Conservation (phyloP, 2,888 invertebrate species). For the Hydraecia micacea region DNA sequence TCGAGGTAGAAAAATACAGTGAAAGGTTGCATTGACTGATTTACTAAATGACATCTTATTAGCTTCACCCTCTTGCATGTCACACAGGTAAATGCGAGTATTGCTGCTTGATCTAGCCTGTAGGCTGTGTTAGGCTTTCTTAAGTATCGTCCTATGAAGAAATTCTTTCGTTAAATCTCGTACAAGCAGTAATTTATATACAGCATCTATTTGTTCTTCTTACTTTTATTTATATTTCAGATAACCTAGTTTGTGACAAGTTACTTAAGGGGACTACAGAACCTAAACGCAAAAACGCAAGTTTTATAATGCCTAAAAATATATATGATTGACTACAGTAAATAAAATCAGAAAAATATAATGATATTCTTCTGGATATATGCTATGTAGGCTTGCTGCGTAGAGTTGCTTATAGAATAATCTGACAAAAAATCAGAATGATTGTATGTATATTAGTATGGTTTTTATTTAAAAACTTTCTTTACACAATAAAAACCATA, state of each 20-base stretch:
- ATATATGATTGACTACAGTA: no score
- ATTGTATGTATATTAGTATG: no score
- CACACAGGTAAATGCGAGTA: not conserved
- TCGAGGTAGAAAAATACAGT: no score
- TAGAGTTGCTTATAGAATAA: no score
- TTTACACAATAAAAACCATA: no score
- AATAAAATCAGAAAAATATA: no score
- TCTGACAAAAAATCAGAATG: no score
- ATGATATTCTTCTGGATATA: no score
- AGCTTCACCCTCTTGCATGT: not conserved
- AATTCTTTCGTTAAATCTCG: not conserved
- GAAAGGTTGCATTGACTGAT: not conserved
- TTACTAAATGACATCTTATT: not conserved
- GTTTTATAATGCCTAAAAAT: no score
- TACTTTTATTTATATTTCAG: not conserved
- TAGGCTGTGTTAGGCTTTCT: not conserved
- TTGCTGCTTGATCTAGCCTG: not conserved
- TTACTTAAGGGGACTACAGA: not conserved
- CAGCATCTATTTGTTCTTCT: not conserved
- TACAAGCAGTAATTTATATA: not conserved
- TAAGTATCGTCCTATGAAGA: not conserved
- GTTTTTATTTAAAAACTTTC: no score
- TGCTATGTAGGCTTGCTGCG: no score
- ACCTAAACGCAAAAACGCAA: no score
- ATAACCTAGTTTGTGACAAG: constrained; percentile 25